Evolutionary conservation across 2,113 vertebrate species (phyloP), one percentile per base, ranked within the genome.

Genomic region (Epinephelus fuscoguttatus): DNA sequence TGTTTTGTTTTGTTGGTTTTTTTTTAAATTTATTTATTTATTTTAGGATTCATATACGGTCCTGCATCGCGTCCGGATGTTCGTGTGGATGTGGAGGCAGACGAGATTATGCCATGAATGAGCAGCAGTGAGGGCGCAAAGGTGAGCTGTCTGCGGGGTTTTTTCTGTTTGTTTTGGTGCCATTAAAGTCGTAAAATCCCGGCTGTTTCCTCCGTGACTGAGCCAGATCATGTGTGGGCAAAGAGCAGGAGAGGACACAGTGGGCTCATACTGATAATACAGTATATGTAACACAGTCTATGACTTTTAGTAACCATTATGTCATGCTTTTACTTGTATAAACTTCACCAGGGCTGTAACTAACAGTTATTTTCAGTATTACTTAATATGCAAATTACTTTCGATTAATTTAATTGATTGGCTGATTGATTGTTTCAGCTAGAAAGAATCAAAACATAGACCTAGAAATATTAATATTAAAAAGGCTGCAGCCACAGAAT

Each of bases 61-160:
- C 25, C 69, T 1, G 37, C 27, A 12, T 56, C 57, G 27, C 57
- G 59, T 40, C 63, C 42, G 57, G 21, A 45, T 50, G 70, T 17
- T 61, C 67, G 69, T 42, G 59, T 37, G 79, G 68, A 76, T 33
- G 4, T 13, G 75, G 72, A 19, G 50, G 50, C 75, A 17, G 79
- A 67, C 13, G 5, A 9, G 52, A 2, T 8, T 60, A 67, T 42
- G 59, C 7, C 57, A 10, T 75, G 74, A 66, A 30, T 2, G 47
- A 49, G 75, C 71, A 63, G 77, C 78, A 23, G 61, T n/a, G 74
- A 57, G 77, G 81, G 53, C 40, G 57, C 37, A 18, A 77, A 85
- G 88, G 89, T 92, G 86, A 90, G 82, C 63, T n/a, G 55, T 33
- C 66, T 21, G 37, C 33, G 23, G 27, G 25, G 7, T 42, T 73